Evolutionary conservation across 2,113 vertebrate species (phyloP).

Genomic region (Phrynosoma blainvillii): DNA sequence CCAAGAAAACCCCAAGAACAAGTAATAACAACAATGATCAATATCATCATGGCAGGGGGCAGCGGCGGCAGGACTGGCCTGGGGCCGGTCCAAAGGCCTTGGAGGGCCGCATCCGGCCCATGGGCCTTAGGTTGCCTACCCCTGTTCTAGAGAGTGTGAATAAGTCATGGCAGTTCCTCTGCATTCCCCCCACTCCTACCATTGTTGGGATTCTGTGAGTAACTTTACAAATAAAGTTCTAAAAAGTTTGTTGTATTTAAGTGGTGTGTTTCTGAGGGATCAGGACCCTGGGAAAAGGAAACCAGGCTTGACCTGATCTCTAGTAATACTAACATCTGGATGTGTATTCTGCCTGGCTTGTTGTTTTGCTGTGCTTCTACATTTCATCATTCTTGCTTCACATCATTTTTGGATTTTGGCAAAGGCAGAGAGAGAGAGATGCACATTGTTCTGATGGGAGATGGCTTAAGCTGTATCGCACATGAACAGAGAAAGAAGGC

Average conservation of each 20-base stretch:
- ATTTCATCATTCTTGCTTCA: not conserved
- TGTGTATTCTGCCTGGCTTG: not conserved
- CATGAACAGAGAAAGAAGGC: not conserved
- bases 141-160: not conserved
- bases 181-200: too few relatives aligned
- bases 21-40: too few relatives aligned
- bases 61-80: too few relatives aligned
- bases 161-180: not conserved
- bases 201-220: not conserved
- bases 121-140: too few relatives aligned
- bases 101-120: too few relatives aligned
- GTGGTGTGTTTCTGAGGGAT: not conserved
- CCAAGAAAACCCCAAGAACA: too few relatives aligned
- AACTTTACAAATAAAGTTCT: not conserved
- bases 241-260: not conserved
- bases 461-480: not conserved
- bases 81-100: too few relatives aligned
- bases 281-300: not conserved
- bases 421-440: not conserved
- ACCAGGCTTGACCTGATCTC: not conserved
- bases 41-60: too few relatives aligned
- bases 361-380: not conserved
- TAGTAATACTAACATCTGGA: not conserved
- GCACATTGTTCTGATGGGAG: not conserved
- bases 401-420: not conserved